Base-by-base conservation (phyloP, 2,113 vertebrate species). In the Psettodes erumei region DNA sequence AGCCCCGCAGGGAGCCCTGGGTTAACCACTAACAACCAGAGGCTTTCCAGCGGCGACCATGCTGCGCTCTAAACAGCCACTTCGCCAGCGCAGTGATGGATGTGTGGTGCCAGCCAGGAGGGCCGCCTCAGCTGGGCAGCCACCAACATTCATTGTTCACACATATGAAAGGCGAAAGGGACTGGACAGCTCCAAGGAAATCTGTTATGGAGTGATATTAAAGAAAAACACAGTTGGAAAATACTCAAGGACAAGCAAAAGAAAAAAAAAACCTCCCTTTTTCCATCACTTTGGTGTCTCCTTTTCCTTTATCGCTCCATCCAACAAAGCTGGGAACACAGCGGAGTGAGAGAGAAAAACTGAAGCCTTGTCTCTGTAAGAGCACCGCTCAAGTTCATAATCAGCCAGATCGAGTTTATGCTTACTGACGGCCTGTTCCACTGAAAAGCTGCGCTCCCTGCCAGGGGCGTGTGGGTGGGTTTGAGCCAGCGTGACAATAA, bases 1-100 rank as follows among this genome's bases (percentile, higher is more conserved):
- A 69, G 63, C 75, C 85, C 70, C 62, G 19, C 59, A 65, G 89
- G 90, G 85, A 85, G 76, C 47, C 48, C 53, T 40, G 86, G 90
- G 91, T 91, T 91, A 91, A 92, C 92, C 93, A 78, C 92, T 88
- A 88, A 90, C 71, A 79, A 82, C 83, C 71, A 66, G 54, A 75
- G 82, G 81, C 82, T 84, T 84, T 90, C 82, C 90, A 87, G 68
- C 40, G 45, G 68, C 28, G 85, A 88, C 88, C 88, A 60, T 72
- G 62, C 82, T 68, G 75, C 11, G 71, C 82, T 89, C 88, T 86
- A 84, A 82, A 83, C 83, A 67, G 67, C 76, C 58, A 30, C 83
- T 75, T 58, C 37, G 79, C 86, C 85, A 88, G 83, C 77, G 53
- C 77, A 74, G 75, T 80, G 87, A 89, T 68, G 78, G 84, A 87